A percentile compares a stretch with the other conserved stretches of the same genome.
phyloP scores from a whole-genome alignment of 2,113 vertebrate species.

The Eidolon helvum region DNA sequence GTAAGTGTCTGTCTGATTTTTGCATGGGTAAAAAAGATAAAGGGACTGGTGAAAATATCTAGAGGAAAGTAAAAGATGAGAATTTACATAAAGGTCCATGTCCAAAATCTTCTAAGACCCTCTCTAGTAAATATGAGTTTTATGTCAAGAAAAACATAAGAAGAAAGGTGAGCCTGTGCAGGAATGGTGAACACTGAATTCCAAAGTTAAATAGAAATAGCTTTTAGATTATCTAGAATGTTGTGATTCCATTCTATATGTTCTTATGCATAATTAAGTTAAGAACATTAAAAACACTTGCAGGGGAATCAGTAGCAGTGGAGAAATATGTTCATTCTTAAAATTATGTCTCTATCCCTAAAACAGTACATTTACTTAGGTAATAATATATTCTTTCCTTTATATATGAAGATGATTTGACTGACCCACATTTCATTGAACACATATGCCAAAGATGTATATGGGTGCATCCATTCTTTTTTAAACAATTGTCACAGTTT shows the following conservation, averaged over 20 bases:
- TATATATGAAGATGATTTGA: not conserved
- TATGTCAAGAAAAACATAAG: not conserved
- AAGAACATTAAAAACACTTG: constrained; percentile 35
- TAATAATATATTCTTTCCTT: not conserved
- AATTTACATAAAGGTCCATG: not conserved
- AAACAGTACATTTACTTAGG: not conserved
- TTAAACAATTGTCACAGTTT: not conserved
- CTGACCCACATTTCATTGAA: not conserved
- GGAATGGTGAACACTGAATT: not conserved
- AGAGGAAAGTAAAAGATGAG: not conserved
- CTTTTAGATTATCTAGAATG: not conserved
- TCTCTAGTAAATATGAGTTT: not conserved
- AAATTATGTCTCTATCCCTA: not conserved
- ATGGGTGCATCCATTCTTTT: not conserved
- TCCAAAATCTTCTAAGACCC: not conserved
- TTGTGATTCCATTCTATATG: not conserved
- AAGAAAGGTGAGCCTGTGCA: not conserved
- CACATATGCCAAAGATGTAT: not conserved
- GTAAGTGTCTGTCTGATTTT: not conserved
- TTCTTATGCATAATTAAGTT: constrained; percentile 4
- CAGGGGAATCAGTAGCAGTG: not conserved
- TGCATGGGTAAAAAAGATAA: not conserved
- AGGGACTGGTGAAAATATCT: not conserved
- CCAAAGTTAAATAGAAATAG: not conserved
- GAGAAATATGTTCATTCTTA: not conserved